These are phyloP conservation scores for Sisor rabdophorus DNA, from an alignment of 2,113 vertebrate species.

Conservation along the genomic window DNA sequence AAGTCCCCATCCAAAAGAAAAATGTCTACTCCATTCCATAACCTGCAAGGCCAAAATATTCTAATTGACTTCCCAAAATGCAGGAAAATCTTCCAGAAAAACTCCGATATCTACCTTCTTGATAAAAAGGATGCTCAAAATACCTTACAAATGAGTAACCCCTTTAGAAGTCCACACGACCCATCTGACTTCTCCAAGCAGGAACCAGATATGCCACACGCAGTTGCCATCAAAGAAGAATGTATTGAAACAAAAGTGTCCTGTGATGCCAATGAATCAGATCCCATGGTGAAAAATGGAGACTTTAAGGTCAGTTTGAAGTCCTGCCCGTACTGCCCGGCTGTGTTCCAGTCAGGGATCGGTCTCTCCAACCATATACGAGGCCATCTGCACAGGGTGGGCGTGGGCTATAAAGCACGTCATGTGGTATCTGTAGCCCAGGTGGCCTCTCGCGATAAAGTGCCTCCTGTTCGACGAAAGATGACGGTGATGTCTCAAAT, in stretches of 20 bases:
- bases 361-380: slow-evolving; percentile 90
- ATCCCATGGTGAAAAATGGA: slow-evolving; percentile 11
- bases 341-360: slow-evolving; percentile 88
- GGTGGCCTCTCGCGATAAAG: slow-evolving; percentile 82
- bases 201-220: slow-evolving; percentile 8
- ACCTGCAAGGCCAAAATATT: slow-evolving; percentile 78
- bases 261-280: slow-evolving; percentile 31
- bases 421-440: slow-evolving; percentile 86
- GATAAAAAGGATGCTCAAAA: slow-evolving; percentile 16
- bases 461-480: slow-evolving; percentile 79
- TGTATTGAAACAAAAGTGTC: slow-evolving; percentile 51
- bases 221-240: slow-evolving; percentile 46
- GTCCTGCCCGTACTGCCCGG: slow-evolving; percentile 87
- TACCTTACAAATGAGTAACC: not conserved
- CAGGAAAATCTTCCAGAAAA: slow-evolving; percentile 67
- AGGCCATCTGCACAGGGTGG: slow-evolving; percentile 87
- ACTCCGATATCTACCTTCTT: slow-evolving; percentile 42
- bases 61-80: slow-evolving; percentile 82
- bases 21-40: slow-evolving; percentile 78
- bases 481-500: slow-evolving; percentile 15
- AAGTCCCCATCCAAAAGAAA: slow-evolving; percentile 67
- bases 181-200: slow-evolving; percentile 16
- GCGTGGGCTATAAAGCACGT: slow-evolving; percentile 83
- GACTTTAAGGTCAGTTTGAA: slow-evolving; percentile 73
- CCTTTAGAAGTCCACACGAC: slow-evolving; percentile 35